Conservation (phyloP, 2,888 invertebrate species). For the Dioctria rufipes region DNA sequence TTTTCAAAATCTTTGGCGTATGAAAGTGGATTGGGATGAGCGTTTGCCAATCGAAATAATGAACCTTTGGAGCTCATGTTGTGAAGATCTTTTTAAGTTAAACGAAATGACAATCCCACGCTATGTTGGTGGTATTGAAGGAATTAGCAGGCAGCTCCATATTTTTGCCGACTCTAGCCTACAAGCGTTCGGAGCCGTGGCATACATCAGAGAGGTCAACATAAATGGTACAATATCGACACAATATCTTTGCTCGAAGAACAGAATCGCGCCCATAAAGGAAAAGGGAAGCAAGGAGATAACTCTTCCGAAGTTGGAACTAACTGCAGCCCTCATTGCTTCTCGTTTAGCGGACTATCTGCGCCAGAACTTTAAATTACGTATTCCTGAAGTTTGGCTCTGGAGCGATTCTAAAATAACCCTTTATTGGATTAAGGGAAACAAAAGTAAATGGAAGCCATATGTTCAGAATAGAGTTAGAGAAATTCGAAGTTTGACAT, state of each 20-base stretch:
- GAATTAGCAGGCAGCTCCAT: neutral
- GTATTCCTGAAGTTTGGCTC: neutral
- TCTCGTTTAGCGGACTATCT: neutral
- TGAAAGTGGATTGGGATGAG: neutral
- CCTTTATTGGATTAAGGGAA: neutral
- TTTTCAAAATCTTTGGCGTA: slow-evolving; percentile 4
- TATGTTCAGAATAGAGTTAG: no score
- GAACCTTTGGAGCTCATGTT: slow-evolving; percentile 21
- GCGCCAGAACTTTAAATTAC: neutral
- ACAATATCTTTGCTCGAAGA: neutral
- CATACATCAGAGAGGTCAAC: neutral
- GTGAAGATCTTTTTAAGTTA: slow-evolving; percentile 6
- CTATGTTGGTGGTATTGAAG: slow-evolving; percentile 10
- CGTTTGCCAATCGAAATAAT: slow-evolving; percentile 14
- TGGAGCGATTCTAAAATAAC: no score
- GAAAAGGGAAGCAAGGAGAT: neutral
- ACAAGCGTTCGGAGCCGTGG: neutral
- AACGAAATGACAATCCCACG: slow-evolving; percentile 27
- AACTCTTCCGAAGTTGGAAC: slow-evolving; percentile 1
- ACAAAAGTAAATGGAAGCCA: neutral
- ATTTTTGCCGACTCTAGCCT: slow-evolving; percentile 14
- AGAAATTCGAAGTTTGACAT: no score
- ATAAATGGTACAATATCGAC: neutral
- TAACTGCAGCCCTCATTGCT: neutral
- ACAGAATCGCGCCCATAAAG: neutral